phyloP scores from a whole-genome alignment of 1,140 invertebrate species.

The Bilobella aurantiaca region DNA sequence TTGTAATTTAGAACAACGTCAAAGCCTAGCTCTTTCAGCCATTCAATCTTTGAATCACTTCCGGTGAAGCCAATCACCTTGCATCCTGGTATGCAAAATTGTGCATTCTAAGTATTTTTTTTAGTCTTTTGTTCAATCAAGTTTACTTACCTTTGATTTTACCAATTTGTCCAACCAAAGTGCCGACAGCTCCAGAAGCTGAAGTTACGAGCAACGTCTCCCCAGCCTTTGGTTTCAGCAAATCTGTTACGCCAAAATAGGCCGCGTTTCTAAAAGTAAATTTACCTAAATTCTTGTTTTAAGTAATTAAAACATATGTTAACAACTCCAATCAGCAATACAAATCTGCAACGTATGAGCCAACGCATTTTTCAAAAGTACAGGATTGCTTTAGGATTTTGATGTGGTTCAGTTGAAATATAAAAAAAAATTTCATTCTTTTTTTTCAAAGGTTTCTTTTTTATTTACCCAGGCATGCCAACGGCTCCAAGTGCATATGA shows the following conservation, averaged over 20 bases:
- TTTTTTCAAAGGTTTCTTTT: background rate
- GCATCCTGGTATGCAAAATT: conserved; percentile 41
- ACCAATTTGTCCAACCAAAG: conserved; percentile 59
- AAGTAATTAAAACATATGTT: too few relatives aligned
- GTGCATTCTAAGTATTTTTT: background rate
- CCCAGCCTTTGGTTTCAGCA: conserved; percentile 55
- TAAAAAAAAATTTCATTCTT: background rate
- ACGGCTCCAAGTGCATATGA: conserved; percentile 50
- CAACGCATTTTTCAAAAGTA: too few relatives aligned
- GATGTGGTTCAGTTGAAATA: too few relatives aligned
- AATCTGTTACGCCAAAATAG: conserved; percentile 57
- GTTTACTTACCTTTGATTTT: conserved; percentile 48
- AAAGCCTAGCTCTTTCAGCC: conserved; percentile 47
- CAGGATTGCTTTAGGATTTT: too few relatives aligned
- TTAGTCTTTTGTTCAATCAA: background rate
- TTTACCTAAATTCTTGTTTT: too few relatives aligned
- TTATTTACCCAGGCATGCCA: conserved; percentile 38
- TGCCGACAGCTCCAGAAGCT: conserved; percentile 58
- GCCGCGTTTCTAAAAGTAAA: conserved; percentile 50
- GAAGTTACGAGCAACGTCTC: conserved; percentile 57
- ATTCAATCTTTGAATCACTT: conserved; percentile 56
- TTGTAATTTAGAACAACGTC: conserved; percentile 45
- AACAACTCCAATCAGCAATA: too few relatives aligned
- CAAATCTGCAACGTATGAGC: too few relatives aligned
- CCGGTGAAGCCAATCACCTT: conserved; percentile 61